phyloP scores from a whole-genome alignment of 2,113 vertebrate genomes.

The Lates calcarifer region DNA sequence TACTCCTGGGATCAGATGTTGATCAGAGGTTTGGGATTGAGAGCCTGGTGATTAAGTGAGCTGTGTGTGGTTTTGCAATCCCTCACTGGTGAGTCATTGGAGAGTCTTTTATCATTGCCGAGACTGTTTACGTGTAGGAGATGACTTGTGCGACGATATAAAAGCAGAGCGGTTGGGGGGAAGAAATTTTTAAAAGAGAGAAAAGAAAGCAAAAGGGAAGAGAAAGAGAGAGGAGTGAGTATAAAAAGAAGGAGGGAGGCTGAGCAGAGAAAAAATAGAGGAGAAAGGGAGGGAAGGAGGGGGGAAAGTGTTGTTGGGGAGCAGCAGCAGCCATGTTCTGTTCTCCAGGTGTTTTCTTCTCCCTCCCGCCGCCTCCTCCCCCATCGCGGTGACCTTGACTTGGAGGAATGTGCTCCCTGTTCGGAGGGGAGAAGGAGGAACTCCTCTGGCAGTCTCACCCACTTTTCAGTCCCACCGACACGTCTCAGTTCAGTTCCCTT shows the following conservation, averaged over 20 bases:
- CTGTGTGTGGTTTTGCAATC: conserved; percentile 69
- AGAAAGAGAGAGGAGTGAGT: not conserved
- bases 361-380: conserved; percentile 42
- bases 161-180: not conserved
- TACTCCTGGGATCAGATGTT: conserved; percentile 50
- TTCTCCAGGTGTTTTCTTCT: conserved; percentile 78
- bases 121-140: conserved; percentile 56
- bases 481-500: conserved; percentile 3
- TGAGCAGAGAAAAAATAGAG: not conserved
- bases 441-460: conserved; percentile 52
- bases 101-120: conserved; percentile 58
- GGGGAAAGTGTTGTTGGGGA: conserved; percentile 24
- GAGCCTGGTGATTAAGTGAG: conserved; percentile 62
- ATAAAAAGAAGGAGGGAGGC: not conserved
- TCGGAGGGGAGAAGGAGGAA: conserved; percentile 47
- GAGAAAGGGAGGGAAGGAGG: not conserved
- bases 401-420: conserved; percentile 81
- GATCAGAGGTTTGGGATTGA: conserved; percentile 59
- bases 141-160: conserved; percentile 39
- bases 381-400: conserved; percentile 78
- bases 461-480: conserved; percentile 52
- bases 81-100: conserved; percentile 67
- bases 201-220: not conserved
- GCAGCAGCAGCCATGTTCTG: conserved; percentile 61
- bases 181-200: not conserved